Base-by-base conservation (phyloP, 64 coral and sea anemone species). In the Dendrophyllia cribrosa region DNA sequence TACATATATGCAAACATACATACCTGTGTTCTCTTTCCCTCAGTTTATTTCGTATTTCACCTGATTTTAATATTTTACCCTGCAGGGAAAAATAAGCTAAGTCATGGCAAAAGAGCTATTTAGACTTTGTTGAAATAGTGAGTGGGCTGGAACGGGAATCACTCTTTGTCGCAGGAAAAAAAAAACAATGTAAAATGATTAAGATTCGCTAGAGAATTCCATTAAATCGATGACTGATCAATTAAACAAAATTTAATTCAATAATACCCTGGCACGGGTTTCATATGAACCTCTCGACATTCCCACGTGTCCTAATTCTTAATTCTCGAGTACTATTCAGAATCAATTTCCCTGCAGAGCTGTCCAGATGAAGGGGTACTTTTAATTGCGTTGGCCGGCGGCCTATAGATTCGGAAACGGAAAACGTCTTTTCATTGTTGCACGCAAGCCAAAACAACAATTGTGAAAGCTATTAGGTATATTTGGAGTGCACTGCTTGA, bases 351-450 rank as follows among this genome's bases (percentile, higher is more conserved):
- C 17, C 52, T 60, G 17, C 15, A 64, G 58, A 19, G 58, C 47
- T n/a, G 22, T 0, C 26, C 19, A 68, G 45, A 17, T 65, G 24
- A 24, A 44, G 5, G 6, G 62, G 17, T n/a, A 84, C 45, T 52
- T 67, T 11, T 68, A 60, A 63, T 65, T 66, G 47, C 62, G 60
- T 84, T 84, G 80, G 61, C 60, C 61, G 80, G 62, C 19, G 60
- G 43, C 80, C 62, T 22, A 19, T 46, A 50, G 17, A n/a, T 50
- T 64, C 80, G 80, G 80, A 67, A 84, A 20, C 80, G 80, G 80
- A 84, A 84, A 48, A 65, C 62, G 60, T 68, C 62, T 84, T 83
- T 50, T 84, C 47, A 49, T 84, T 67, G 80, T 84, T 20, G 14
- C 43, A 66, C 3, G 20, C 63, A 68, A 67, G 60, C 45, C 80